Percentiles rank a stretch among this genome's conserved stretches.
These are phyloP conservation scores for Bubo scandiacus DNA, from an alignment of 2,113 vertebrate genomes.

Conservation along the genomic window DNA sequence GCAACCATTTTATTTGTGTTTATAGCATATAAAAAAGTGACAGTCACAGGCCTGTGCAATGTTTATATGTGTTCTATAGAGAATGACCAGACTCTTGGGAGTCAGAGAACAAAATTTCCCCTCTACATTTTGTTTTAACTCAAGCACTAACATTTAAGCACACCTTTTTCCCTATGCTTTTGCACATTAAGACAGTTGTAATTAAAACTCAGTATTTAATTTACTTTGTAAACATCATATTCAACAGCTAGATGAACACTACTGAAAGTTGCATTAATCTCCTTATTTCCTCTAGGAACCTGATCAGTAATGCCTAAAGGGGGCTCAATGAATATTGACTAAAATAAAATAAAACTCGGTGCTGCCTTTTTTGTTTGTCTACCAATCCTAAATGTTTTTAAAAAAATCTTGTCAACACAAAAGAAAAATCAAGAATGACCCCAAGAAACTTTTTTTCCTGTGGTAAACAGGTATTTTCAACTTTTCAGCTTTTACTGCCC, in stretches of 20 bases:
- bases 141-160: neutral
- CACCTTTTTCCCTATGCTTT: neutral
- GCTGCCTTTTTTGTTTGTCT: neutral
- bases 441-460: neutral
- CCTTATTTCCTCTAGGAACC: neutral
- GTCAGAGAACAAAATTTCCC: neutral
- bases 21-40: neutral
- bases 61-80: neutral
- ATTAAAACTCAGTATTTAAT: neutral
- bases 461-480: neutral
- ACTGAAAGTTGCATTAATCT: neutral
- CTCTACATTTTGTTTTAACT: neutral
- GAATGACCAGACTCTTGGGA: neutral
- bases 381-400: neutral
- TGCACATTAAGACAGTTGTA: neutral
- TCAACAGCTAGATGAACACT: neutral
- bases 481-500: neutral
- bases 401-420: neutral
- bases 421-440: neutral
- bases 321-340: neutral
- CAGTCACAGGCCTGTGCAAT: neutral
- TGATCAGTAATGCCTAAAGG: neutral
- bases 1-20: neutral
- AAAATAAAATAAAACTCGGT: neutral
- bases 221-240: neutral